phyloP scores from a whole-genome alignment of 2,888 invertebrate species.

The Gari tellinella region DNA sequence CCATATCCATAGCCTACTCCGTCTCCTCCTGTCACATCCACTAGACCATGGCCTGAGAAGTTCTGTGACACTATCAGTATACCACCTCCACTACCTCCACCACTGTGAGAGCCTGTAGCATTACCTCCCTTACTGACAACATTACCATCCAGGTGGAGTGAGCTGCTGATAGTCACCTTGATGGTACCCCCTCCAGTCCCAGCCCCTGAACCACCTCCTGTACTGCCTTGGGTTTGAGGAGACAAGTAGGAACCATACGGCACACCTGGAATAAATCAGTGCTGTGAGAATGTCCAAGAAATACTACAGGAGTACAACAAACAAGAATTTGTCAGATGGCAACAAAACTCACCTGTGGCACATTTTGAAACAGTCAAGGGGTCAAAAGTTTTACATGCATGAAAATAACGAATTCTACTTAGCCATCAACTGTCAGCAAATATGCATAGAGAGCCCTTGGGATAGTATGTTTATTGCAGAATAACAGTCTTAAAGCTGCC shows the following conservation, averaged over 20 bases:
- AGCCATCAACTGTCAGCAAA: too few species aligned
- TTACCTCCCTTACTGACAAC: conserved; percentile 62
- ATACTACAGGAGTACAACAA: too few species aligned
- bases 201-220: conserved; percentile 67
- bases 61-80: conserved; percentile 66
- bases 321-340: too few species aligned
- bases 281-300: too few species aligned
- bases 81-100: conserved; percentile 76
- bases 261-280: conserved; percentile 65
- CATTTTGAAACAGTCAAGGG: too few species aligned
- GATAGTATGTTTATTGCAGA: too few species aligned
- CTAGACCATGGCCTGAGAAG: conserved; percentile 74
- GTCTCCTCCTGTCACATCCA: conserved; percentile 67
- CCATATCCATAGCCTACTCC: conserved; percentile 64
- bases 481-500: too few species aligned
- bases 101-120: conserved; percentile 57
- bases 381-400: too few species aligned
- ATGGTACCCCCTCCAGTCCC: conserved; percentile 71
- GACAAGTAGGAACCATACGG: conserved; percentile 70
- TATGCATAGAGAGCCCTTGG: too few species aligned
- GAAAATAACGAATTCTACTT: too few species aligned
- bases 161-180: conserved; percentile 57
- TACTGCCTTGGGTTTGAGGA: conserved; percentile 68
- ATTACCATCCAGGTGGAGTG: conserved; percentile 72
- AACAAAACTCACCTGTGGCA: too few species aligned